These are phyloP conservation scores for Pygocentrus nattereri DNA, from an alignment of 2,797 vertebrate species.

Conservation along the genomic window DNA sequence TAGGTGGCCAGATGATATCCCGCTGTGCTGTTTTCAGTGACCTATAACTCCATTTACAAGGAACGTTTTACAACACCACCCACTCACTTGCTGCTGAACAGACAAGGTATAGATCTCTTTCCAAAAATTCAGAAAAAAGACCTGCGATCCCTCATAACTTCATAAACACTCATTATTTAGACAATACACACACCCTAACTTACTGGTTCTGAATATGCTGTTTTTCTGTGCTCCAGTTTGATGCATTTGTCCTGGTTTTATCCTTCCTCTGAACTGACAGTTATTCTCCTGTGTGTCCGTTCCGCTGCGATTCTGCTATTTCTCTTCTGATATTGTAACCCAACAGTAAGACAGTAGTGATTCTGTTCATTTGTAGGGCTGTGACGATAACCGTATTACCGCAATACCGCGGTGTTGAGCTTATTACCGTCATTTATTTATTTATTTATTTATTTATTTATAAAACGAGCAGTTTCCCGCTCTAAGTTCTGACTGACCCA, in stretches of 20 bases:
- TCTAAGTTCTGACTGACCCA: too few species aligned
- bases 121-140: background rate
- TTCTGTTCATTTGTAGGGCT: background rate
- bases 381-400: too few species aligned
- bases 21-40: slow-evolving; percentile 67
- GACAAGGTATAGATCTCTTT: slow-evolving; percentile 13
- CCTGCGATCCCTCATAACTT: background rate
- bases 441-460: too few species aligned
- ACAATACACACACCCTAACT: background rate
- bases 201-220: background rate
- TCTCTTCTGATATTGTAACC: background rate
- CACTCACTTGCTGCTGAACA: slow-evolving; percentile 47
- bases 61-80: slow-evolving; percentile 50
- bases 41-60: slow-evolving; percentile 68
- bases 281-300: slow-evolving; percentile 1
- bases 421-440: too few species aligned
- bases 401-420: too few species aligned
- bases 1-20: slow-evolving; percentile 71
- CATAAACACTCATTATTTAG: slow-evolving; percentile 13
- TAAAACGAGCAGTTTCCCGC: too few species aligned
- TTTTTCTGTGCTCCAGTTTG: background rate
- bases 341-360: background rate
- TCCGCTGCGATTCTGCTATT: background rate
- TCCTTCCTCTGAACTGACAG: background rate
- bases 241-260: background rate